Conservation (phyloP, 2,113 vertebrate species). For the Opisthocomus hoazin region DNA sequence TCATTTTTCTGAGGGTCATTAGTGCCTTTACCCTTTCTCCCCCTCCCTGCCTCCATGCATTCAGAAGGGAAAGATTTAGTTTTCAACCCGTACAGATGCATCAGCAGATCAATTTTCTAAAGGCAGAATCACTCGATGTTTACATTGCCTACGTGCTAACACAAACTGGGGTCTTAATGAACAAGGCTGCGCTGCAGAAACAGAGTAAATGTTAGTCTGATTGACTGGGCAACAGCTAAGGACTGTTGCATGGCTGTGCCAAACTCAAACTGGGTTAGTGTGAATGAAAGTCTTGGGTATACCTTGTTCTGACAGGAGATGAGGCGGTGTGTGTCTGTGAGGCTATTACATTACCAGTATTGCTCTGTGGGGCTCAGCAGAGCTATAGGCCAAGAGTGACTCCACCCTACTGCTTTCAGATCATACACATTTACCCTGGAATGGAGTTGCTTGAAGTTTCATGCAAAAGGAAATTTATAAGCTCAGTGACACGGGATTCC, state of each 20-base stretch:
- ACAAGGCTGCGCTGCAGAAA: background rate
- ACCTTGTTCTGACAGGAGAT: background rate
- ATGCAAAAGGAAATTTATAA: background rate
- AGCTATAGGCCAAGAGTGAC: background rate
- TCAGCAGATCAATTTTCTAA: background rate
- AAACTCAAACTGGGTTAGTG: background rate
- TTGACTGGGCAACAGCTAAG: background rate
- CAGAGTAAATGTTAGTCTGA: background rate
- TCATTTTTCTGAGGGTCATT: background rate
- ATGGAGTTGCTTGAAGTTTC: background rate
- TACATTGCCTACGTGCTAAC: background rate
- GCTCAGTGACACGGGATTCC: background rate
- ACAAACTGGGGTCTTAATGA: background rate
- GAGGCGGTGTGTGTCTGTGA: background rate
- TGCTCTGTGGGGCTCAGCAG: background rate
- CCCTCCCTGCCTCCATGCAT: rapidly evolving
- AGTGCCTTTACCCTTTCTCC: background rate
- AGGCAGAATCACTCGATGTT: background rate
- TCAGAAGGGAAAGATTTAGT: background rate
- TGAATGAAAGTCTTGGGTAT: background rate
- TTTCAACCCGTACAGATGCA: background rate
- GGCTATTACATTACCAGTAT: background rate
- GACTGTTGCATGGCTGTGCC: background rate
- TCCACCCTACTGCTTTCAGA: background rate
- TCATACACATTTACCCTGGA: background rate